Percentiles rank a stretch among this genome's conserved stretches.
These are phyloP conservation scores for Anastrepha obliqua DNA, from an alignment of 1,140 invertebrate genomes.

Conservation along the genomic window DNA sequence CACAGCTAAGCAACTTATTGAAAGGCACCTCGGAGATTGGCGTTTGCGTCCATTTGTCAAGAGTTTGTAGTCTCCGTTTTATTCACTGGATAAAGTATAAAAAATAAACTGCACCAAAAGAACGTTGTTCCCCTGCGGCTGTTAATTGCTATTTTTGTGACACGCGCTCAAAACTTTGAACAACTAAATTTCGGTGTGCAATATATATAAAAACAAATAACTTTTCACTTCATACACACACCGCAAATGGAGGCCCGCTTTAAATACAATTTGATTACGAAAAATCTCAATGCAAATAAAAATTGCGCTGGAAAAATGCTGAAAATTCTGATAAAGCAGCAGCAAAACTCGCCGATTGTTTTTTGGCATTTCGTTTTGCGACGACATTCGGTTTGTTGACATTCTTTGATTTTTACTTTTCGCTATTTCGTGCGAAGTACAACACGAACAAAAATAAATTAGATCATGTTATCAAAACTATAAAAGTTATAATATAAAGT, in stretches of 20 bases:
- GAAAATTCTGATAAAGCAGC: constrained; percentile 43
- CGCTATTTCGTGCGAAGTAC: not conserved
- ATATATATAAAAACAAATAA: constrained; percentile 1
- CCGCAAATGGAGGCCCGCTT: not conserved
- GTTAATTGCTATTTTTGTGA: constrained; percentile 20
- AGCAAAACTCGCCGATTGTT: constrained; percentile 55
- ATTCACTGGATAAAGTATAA: not conserved
- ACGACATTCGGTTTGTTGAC: constrained; percentile 46
- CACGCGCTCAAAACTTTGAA: constrained; percentile 16
- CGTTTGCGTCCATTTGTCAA: not conserved
- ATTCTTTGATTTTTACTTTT: constrained; percentile 10
- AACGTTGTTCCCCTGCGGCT: not conserved
- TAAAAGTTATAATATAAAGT: too few relatives aligned
- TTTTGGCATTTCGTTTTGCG: constrained; percentile 57
- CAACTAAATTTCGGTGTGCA: not conserved
- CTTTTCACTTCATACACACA: not conserved
- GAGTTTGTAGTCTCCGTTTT: not conserved
- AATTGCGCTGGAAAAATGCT: constrained; percentile 50
- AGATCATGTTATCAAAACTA: not conserved
- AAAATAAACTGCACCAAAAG: not conserved
- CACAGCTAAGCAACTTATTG: not conserved
- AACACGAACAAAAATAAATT: constrained; percentile 4
- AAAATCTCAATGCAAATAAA: constrained; percentile 38
- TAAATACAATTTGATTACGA: not conserved
- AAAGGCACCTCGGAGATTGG: not conserved